Base-by-base conservation (phyloP, 2,888 invertebrate species). In the Acrobasis consociella region DNA sequence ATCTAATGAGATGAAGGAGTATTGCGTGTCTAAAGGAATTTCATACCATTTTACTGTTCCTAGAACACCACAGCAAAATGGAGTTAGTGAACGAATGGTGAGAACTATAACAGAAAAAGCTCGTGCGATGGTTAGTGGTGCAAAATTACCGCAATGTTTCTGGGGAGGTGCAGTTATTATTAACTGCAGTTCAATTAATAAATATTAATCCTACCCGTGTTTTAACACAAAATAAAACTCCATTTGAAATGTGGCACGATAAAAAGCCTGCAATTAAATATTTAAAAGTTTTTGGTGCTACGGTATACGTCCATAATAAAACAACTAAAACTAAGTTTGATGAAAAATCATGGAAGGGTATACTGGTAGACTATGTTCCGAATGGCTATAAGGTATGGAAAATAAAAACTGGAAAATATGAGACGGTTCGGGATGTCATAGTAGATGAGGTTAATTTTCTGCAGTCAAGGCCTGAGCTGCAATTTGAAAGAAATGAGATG, bases 1-100 rank as follows among this genome's bases (percentile, higher is more conserved):
- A 58, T 76, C 77, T 37, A 68, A 53, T 37, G 74, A 80, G 63
- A 72, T 80, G 69, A 78, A 71, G 65, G 58, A 62, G 38, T 55
- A 15, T 16, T 51, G 51, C 62, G 39, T 51, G 37, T 15, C n/a
- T 37, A 60, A 60, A 38, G 65, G 62, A 17, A 63, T 65, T 16
- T 42, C 50, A 9, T 60, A 64, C 13, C 62, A 64, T 17, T 62
- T 64, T 9, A 62, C 60, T 5, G 62, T 62, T 9, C 64, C 62
- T 1, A 9, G 51, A 38, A 64, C 62, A 1, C 62, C 64, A 13
- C 62, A 62, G 22, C 42, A 37, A 51, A 64, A 64, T 59, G 62
- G 62, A 38, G 62, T 62, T 8, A 31, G 62, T 1, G 53, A 62
- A 15, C 46, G 62, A 1, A 62, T 53, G 53, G 22, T 15, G 9